These are phyloP conservation scores for Gobiocypris rarus DNA, from an alignment of 2,113 vertebrate genomes.

Conservation along the genomic window DNA sequence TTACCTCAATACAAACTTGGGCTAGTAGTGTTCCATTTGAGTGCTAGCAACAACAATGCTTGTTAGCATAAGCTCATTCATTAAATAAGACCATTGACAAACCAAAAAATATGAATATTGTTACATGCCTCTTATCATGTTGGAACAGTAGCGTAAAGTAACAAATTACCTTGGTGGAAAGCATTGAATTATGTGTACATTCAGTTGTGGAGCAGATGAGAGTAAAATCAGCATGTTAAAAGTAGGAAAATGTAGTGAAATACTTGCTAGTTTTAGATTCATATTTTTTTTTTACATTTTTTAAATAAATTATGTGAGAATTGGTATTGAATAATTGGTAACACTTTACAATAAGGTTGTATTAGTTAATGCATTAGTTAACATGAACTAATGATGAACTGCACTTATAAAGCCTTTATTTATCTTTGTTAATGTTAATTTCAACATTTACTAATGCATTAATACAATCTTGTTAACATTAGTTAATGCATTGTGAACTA, in stretches of 20 bases:
- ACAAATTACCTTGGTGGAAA: conserved; percentile 2
- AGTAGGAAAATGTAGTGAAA: background rate
- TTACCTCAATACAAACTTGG: background rate
- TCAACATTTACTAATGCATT: too few relatives aligned
- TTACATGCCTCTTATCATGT: conserved; percentile 15
- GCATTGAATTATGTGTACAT: background rate
- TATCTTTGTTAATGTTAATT: too few relatives aligned
- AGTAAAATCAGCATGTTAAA: background rate
- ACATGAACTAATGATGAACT: too few relatives aligned
- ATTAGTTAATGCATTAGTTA: too few relatives aligned
- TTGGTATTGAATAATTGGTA: conserved; percentile 12
- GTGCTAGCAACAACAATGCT: conserved; percentile 32
- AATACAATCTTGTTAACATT: too few relatives aligned
- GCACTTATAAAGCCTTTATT: too few relatives aligned
- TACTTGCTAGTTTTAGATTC: background rate
- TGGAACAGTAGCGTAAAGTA: conserved; percentile 1
- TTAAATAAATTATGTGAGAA: background rate
- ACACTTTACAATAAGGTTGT: too few relatives aligned
- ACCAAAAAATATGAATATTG: background rate
- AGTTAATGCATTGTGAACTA: too few relatives aligned
- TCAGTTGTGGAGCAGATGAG: background rate
- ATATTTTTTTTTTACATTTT: background rate
- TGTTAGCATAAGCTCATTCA: conserved; percentile 6
- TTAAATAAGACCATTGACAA: background rate
- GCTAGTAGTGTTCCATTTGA: background rate